These are phyloP conservation scores for Caenorhabditis japonica DNA, from an alignment of 2,888 invertebrate genomes.

Conservation along the genomic window DNA sequence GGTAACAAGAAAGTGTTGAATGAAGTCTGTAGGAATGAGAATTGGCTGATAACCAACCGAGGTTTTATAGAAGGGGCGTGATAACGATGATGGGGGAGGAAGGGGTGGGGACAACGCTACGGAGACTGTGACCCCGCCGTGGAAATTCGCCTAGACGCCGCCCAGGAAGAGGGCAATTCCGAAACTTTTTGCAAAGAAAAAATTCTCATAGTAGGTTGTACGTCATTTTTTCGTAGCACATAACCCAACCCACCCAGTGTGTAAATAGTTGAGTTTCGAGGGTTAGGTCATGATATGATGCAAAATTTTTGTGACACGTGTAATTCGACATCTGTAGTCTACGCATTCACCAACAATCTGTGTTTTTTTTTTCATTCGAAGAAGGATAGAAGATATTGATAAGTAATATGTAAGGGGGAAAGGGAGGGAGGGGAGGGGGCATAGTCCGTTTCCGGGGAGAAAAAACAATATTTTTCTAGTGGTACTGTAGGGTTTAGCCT, in stretches of 20 bases:
- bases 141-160: conserved; percentile 15
- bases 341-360: conserved; percentile 32
- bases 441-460: conserved; percentile 13
- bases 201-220: conserved; percentile 2
- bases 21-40: conserved; percentile 36
- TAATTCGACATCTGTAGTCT: conserved; percentile 20
- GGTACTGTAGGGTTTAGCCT: not conserved
- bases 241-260: conserved; percentile 13
- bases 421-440: conserved; percentile 1
- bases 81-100: not conserved
- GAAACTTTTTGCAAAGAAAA: conserved; percentile 22
- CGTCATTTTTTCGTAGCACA: conserved; percentile 28
- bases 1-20: not conserved
- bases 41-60: conserved; percentile 25
- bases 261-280: conserved; percentile 35
- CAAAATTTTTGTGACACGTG: conserved; percentile 21
- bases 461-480: no score
- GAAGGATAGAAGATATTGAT: conserved; percentile 13
- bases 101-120: conserved; percentile 6
- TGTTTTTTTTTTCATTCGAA: not conserved
- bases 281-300: conserved; percentile 38
- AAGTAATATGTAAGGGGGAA: conserved; percentile 12
- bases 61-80: conserved; percentile 37
- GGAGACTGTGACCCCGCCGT: conserved; percentile 11
- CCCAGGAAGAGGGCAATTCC: conserved; percentile 16